Base-by-base conservation (phyloP, 2,888 invertebrate genomes). In the Odontomyia ornata region DNA sequence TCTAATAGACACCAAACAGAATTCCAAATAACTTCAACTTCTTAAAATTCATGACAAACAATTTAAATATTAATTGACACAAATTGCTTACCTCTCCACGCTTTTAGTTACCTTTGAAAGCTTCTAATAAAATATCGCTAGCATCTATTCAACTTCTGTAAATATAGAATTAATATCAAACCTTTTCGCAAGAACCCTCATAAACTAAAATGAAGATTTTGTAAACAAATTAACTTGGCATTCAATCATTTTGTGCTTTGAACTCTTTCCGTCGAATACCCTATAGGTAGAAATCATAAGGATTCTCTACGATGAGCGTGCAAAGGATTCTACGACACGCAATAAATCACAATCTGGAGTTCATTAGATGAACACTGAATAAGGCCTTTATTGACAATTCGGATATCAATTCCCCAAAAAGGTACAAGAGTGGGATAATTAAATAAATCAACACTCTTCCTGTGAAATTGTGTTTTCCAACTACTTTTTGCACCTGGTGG, bases 371-470 rank as follows among this genome's bases (percentile, higher is more conserved):
- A 73, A 73, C 30, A 23, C 60, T 60, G 60, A 60, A 60, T 73
- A 57, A 36, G 73, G 23, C 57, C 73, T 30, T 57, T 73, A 73
- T 73, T 73, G 73, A 73, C 73, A 73, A 57, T 57, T 21, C 43
- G 60, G 57, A 52, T 73, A 57, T 73, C 73, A 73, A 73, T 57
- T 60, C 57, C 30, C 57, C 69, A 23, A 52, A 25, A 25, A 60
- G 60, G 57, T 73, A 60, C 30, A 67, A 67, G 76, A 25, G 62
- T 75, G 46, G 60, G 71, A 46, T 77, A 77, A 76, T 77, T 75
- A 75, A 69, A 75, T 67, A 69, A 75, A 71, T 77, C 60, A 77
- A 76, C 76, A 77, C 71, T 72, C 71, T 72, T 11, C 69, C 52
- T 15, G 52, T 52, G 52, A 52, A 36, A 36, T 36, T 36, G 36